Evolutionary conservation across 2,113 vertebrate genomes (phyloP).

Genomic region (Trogon melanurus): DNA sequence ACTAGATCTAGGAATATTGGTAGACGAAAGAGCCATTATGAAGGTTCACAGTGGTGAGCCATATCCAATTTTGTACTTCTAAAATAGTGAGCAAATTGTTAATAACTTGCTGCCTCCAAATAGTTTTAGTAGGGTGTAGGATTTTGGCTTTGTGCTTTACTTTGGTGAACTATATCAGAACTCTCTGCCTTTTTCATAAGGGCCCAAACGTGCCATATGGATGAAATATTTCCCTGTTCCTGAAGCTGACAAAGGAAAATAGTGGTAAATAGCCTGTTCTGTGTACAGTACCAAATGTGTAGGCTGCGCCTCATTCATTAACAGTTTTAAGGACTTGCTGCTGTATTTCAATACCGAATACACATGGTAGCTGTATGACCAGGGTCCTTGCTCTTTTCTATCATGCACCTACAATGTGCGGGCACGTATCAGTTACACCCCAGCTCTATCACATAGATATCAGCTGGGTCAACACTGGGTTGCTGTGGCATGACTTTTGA

Average conservation of each 20-base stretch:
- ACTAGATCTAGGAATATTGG: not conserved
- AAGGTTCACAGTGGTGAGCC: not conserved
- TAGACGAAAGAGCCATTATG: not conserved
- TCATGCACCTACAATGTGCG: not conserved
- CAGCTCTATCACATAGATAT: not conserved
- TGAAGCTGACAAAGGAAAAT: not conserved
- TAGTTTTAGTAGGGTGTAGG: not conserved
- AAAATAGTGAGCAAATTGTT: not conserved
- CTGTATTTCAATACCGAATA: not conserved
- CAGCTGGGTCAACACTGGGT: not conserved
- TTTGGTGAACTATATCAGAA: not conserved
- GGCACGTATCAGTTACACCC: not conserved
- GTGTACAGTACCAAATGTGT: not conserved
- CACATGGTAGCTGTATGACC: not conserved
- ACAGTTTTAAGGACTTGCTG: not conserved
- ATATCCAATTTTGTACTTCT: not conserved
- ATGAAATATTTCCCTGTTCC: not conserved
- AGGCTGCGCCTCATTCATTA: not conserved
- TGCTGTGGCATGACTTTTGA: not conserved
- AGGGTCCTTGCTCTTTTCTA: not conserved
- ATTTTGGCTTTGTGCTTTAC: not conserved
- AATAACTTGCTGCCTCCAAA: not conserved
- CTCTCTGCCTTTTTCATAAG: not conserved
- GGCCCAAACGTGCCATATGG: not conserved
- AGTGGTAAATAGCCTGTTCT: not conserved